Evolutionary conservation across 1,140 invertebrate species (phyloP).

Genomic region (Plectus sambesii): DNA sequence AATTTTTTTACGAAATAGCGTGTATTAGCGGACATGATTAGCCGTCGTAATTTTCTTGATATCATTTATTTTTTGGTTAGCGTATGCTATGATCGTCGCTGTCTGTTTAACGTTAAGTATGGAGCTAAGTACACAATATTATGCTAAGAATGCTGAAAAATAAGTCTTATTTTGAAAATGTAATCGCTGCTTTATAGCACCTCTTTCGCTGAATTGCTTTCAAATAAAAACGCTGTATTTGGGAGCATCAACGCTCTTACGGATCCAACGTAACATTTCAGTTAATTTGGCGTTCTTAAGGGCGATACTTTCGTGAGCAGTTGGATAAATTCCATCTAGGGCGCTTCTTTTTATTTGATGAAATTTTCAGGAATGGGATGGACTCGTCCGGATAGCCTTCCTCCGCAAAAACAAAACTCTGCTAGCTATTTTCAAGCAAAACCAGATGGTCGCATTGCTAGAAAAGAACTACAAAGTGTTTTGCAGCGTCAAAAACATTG

Average conservation of each 20-base stretch:
- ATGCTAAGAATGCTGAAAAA: not conserved
- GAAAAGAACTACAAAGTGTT: slow-evolving; percentile 83
- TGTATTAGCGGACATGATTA: not conserved
- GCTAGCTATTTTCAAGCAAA: slow-evolving; percentile 68
- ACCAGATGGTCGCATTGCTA: slow-evolving; percentile 65
- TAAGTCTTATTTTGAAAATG: slow-evolving; percentile 6
- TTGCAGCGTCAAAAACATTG: slow-evolving; percentile 73
- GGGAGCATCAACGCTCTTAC: too few relatives aligned
- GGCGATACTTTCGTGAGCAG: too few relatives aligned
- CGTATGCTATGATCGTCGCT: too few relatives aligned
- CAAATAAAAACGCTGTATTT: too few relatives aligned
- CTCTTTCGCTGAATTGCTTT: too few relatives aligned
- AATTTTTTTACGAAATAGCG: slow-evolving; percentile 11
- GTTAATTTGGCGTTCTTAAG: too few relatives aligned
- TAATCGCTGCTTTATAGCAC: not conserved
- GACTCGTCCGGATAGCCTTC: slow-evolving; percentile 82
- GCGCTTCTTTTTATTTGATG: too few relatives aligned
- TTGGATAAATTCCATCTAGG: too few relatives aligned
- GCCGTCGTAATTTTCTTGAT: too few relatives aligned
- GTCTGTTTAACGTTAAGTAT: not conserved
- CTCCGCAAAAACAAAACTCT: slow-evolving; percentile 88
- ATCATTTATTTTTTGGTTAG: too few relatives aligned
- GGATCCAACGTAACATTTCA: too few relatives aligned
- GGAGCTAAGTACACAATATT: slow-evolving; percentile 2
- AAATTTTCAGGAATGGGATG: slow-evolving; percentile 74